Percentiles rank a stretch among this genome's conserved stretches.
Conservation (phyloP, 2,113 vertebrate genomes). For the Psettodes erumei region DNA sequence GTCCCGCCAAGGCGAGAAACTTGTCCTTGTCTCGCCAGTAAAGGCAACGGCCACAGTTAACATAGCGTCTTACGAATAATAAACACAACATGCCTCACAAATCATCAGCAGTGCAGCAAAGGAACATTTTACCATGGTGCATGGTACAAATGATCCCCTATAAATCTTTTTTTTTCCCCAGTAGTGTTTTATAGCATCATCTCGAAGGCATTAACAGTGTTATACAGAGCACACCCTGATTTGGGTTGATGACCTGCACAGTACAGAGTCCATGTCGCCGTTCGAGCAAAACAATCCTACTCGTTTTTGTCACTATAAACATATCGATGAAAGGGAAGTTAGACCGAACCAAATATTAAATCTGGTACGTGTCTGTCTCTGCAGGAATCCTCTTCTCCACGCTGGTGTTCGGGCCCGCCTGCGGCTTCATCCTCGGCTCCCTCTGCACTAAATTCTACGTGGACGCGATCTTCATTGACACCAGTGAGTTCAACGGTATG, state of each 20-base stretch:
- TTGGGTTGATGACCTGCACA: fast-evolving
- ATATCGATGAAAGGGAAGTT: background rate
- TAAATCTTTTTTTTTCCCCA: background rate
- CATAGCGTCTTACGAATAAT: background rate
- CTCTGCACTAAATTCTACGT: slow-evolving; percentile 99
- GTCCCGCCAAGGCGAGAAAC: background rate
- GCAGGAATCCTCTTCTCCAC: slow-evolving; percentile 98
- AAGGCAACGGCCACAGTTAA: background rate
- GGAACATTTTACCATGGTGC: background rate
- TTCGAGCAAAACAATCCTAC: background rate
- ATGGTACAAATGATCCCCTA: background rate
- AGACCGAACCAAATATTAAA: background rate
- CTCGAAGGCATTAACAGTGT: background rate
- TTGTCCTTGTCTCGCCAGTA: background rate
- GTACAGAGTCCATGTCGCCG: background rate
- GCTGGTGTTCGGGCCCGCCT: slow-evolving; percentile 97
- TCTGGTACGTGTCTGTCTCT: background rate
- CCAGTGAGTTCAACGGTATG: slow-evolving; percentile 84
- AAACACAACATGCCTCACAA: background rate
- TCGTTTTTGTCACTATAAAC: background rate
- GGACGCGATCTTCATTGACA: slow-evolving; percentile 96
- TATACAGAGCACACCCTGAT: background rate
- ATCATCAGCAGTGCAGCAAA: background rate
- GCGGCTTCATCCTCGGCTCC: slow-evolving; percentile 98
- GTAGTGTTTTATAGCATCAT: background rate